Evolutionary conservation across 2,888 invertebrate species (phyloP).

Genomic region (Platypus cylindrus): DNA sequence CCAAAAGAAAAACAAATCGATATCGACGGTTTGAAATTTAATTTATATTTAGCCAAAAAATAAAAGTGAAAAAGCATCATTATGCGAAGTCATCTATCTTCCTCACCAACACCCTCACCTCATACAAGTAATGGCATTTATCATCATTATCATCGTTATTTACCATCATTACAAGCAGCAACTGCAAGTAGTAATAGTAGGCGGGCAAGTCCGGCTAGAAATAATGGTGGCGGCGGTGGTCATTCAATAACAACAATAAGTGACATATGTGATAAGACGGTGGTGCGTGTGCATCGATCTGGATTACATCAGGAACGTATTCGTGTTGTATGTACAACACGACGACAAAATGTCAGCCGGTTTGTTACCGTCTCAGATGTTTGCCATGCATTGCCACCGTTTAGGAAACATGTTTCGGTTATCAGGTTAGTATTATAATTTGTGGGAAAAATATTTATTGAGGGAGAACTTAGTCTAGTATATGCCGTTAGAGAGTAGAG

Average conservation of each 20-base stretch:
- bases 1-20: no score
- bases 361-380: constrained; percentile 33
- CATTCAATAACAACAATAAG: constrained; percentile 17
- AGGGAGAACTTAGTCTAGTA: no score
- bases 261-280: constrained; percentile 30
- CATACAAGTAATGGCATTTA: constrained; percentile 15
- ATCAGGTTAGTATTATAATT: constrained; percentile 32
- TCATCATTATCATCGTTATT: constrained; percentile 13
- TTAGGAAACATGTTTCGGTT: constrained; percentile 34
- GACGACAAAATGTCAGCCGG: constrained; percentile 33
- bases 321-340: constrained; percentile 34
- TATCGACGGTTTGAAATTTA: neutral
- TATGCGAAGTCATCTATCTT: constrained; percentile 15
- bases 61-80: no score
- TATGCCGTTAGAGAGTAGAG: no score
- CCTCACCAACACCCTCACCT: constrained; percentile 15
- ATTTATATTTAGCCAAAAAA: no score
- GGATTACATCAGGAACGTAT: constrained; percentile 32
- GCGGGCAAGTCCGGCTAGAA: constrained; percentile 18
- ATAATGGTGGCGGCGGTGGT: no score
- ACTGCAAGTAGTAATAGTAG: constrained; percentile 8
- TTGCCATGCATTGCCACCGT: constrained; percentile 29
- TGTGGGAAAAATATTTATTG: no score
- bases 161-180: no score
- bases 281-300: constrained; percentile 31